phyloP scores from a whole-genome alignment of 2,113 vertebrate species.

The Oreochromis niloticus region DNA sequence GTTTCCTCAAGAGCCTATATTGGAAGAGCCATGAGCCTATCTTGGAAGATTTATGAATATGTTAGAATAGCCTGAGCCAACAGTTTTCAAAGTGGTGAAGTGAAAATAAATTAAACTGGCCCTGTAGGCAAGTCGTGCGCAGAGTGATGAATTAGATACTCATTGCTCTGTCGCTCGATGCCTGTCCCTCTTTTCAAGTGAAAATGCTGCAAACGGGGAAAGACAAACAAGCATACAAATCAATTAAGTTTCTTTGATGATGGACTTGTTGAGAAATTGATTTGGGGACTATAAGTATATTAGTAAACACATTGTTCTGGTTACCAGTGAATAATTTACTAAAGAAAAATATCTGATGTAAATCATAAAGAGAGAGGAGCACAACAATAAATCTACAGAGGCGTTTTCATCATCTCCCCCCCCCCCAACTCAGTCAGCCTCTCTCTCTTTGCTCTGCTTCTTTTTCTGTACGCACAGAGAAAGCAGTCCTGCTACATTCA shows the following conservation, averaged over 20 bases:
- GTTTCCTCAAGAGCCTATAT: conserved; percentile 64
- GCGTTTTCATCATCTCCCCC: neutral
- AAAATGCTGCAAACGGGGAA: conserved; percentile 33
- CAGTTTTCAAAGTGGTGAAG: conserved; percentile 78
- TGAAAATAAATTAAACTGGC: conserved; percentile 78
- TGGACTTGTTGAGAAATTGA: conserved; percentile 40
- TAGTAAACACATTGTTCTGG: conserved; percentile 29
- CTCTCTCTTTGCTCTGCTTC: neutral
- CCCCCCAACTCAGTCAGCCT: neutral
- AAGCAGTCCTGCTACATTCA: neutral
- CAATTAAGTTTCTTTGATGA: conserved; percentile 49
- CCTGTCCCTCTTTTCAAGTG: conserved; percentile 38
- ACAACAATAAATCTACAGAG: conserved; percentile 2
- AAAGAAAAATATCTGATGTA: conserved; percentile 2
- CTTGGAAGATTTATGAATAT: conserved; percentile 79
- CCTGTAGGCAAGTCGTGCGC: conserved; percentile 71
- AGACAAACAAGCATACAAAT: conserved; percentile 53
- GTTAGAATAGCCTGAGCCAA: conserved; percentile 79
- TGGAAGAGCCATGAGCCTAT: conserved; percentile 68
- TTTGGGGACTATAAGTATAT: conserved; percentile 23
- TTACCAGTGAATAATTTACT: conserved; percentile 25
- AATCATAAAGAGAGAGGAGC: conserved; percentile 2
- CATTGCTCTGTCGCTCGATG: conserved; percentile 64
- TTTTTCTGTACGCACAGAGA: neutral
- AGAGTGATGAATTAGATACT: conserved; percentile 76